These are phyloP conservation scores for Eupeodes latifasciatus DNA, from an alignment of 2,888 invertebrate species.

Conservation along the genomic window DNA sequence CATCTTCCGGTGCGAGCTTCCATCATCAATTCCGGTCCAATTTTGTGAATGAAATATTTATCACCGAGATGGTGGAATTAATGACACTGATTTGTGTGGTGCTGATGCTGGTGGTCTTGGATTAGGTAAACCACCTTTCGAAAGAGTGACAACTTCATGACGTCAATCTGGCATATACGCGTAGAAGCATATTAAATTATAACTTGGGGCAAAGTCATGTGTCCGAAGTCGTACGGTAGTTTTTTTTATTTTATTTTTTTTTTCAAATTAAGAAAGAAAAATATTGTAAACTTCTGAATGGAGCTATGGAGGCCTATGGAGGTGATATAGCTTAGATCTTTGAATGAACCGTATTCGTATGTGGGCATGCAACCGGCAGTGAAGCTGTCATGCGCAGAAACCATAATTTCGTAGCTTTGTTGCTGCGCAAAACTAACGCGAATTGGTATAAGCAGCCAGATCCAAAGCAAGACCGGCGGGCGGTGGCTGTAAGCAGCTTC, in stretches of 20 bases:
- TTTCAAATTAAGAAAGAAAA: conserved; percentile 14
- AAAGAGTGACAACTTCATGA: conserved; percentile 71
- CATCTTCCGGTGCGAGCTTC: conserved; percentile 56
- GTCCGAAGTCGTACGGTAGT: conserved; percentile 31
- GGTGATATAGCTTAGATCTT: conserved; percentile 34
- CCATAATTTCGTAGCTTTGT: conserved; percentile 59
- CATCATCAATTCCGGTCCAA: conserved; percentile 40
- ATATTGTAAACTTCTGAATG: conserved; percentile 67
- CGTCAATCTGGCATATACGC: conserved; percentile 52
- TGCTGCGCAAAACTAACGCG: conserved; percentile 37
- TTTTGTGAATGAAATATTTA: conserved; percentile 45
- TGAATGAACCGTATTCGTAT: conserved; percentile 63
- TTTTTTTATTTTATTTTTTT: neutral
- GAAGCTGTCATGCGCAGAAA: conserved; percentile 67
- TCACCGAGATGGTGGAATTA: conserved; percentile 41
- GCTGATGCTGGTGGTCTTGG: conserved; percentile 30
- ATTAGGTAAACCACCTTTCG: conserved; percentile 67
- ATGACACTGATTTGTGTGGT: conserved; percentile 39
- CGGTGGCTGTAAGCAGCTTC: neutral
- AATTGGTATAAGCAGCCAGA: conserved; percentile 21
- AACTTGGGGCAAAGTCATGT: conserved; percentile 62
- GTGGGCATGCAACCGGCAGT: conserved; percentile 73
- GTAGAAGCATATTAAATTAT: too few relatives aligned
- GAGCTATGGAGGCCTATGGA: conserved; percentile 13
- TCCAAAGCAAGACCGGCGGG: neutral